Evolutionary conservation across 2,888 invertebrate species (phyloP).

Genomic region (Plagodis pulveraria): DNA sequence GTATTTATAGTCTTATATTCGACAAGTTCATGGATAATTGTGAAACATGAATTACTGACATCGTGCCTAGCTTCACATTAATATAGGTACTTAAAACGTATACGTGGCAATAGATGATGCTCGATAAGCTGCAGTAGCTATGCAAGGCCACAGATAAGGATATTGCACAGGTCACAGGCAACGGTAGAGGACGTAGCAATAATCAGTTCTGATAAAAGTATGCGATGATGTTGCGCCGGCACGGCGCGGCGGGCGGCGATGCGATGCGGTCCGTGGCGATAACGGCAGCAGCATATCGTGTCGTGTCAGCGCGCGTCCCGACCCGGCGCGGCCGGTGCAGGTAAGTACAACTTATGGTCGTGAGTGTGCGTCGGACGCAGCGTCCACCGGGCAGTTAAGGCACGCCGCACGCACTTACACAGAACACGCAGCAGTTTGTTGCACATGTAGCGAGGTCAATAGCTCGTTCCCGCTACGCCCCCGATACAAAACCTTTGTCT

Average conservation of each 20-base stretch:
- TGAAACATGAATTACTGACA: neutral
- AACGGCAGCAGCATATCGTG: neutral
- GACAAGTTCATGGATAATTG: neutral
- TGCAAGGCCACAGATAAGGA: slow-evolving; percentile 11
- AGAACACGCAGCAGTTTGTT: slow-evolving; percentile 36
- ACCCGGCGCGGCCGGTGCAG: neutral
- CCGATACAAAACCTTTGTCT: slow-evolving; percentile 37
- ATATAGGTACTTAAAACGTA: neutral
- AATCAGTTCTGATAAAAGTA: slow-evolving; percentile 33
- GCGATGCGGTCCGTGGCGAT: neutral
- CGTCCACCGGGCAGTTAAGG: slow-evolving; percentile 33
- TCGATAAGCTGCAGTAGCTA: too few species aligned
- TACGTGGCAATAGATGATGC: neutral
- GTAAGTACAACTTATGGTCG: slow-evolving; percentile 3
- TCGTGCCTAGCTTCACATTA: neutral
- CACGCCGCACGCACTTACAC: slow-evolving; percentile 29
- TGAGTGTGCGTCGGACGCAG: slow-evolving; percentile 27
- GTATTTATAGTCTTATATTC: too few species aligned
- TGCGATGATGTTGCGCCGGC: slow-evolving; percentile 26
- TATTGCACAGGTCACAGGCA: slow-evolving; percentile 21
- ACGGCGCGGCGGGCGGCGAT: neutral
- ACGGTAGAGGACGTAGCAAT: slow-evolving; percentile 17
- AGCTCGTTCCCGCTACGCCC: slow-evolving; percentile 57
- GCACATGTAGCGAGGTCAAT: slow-evolving; percentile 71
- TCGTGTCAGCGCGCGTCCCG: too few species aligned